A percentile compares a stretch with the other conserved stretches of the same genome.
Conservation (phyloP, 2,797 vertebrate genomes). For the Sebastes cheni region DNA sequence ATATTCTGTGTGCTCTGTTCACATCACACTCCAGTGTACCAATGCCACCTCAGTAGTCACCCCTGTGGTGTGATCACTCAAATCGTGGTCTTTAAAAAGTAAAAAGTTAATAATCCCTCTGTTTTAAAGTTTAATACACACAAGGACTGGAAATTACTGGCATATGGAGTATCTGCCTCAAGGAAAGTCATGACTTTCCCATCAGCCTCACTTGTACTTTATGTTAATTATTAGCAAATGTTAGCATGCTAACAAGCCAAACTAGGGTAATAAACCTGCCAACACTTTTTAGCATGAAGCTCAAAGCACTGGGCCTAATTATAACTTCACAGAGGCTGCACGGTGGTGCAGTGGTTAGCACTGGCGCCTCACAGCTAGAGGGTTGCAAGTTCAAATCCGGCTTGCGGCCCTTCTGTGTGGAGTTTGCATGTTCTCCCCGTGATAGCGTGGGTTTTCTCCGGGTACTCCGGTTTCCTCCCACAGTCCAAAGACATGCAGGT, state of each 20-base stretch:
- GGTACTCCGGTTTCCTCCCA: no score
- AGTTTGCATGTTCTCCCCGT: no score
- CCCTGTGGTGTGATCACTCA: slow-evolving; percentile 11
- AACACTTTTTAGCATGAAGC: not conserved
- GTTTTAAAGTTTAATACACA: not conserved
- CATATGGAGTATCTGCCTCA: not conserved
- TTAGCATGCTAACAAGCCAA: not conserved
- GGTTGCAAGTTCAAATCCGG: no score
- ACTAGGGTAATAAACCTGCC: not conserved
- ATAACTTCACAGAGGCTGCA: not conserved
- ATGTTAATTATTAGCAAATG: not conserved
- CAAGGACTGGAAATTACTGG: not conserved
- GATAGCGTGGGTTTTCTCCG: no score
- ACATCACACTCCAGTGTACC: not conserved
- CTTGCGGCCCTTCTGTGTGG: no score
- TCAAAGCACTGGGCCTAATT: not conserved
- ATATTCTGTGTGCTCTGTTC: not conserved
- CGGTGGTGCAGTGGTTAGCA: no score
- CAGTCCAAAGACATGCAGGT: no score
- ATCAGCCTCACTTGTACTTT: not conserved
- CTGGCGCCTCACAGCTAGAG: no score
- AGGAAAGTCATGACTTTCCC: not conserved
- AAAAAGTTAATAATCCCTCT: slow-evolving; percentile 5
- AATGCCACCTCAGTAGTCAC: slow-evolving; percentile 5
- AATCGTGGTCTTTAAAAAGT: slow-evolving; percentile 15